Evolutionary conservation across 2,888 invertebrate genomes (phyloP).

Genomic region (Cyclophora punctaria): DNA sequence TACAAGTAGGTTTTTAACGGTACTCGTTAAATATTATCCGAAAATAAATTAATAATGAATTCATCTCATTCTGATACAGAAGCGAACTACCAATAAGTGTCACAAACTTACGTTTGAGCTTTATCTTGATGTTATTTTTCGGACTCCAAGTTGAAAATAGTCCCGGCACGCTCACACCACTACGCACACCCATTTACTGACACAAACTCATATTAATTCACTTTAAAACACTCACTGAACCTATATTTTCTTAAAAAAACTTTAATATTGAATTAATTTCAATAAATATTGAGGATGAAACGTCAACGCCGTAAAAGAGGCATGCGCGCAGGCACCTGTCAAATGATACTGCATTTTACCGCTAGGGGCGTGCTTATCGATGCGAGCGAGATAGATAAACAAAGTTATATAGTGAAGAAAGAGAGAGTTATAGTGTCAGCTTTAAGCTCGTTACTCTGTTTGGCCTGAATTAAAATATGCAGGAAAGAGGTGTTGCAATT

Average conservation of each 20-base stretch:
- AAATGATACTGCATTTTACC: conserved; percentile 43
- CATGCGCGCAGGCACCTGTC: conserved; percentile 67
- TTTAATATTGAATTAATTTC: conserved; percentile 10
- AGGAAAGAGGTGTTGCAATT: conserved; percentile 27
- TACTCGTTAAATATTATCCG: too few species aligned
- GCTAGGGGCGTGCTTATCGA: conserved; percentile 46
- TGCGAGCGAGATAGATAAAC: conserved; percentile 27
- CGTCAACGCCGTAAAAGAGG: conserved; percentile 47
- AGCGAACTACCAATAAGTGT: too few species aligned
- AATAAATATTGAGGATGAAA: conserved; percentile 14
- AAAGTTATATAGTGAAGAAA: conserved; percentile 14
- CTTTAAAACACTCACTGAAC: conserved; percentile 30
- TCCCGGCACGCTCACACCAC: conserved; percentile 62
- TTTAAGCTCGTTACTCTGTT: conserved; percentile 43
- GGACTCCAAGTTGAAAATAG: conserved; percentile 69
- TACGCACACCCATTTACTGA: conserved; percentile 68
- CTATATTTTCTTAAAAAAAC: conserved; percentile 15
- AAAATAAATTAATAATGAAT: too few species aligned
- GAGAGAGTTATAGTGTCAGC: conserved; percentile 27
- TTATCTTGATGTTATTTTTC: conserved; percentile 69
- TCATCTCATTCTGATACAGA: too few species aligned
- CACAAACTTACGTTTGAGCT: conserved; percentile 63
- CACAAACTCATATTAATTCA: conserved; percentile 44
- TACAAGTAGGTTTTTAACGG: too few species aligned
- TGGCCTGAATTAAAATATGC: conserved; percentile 40